Percentiles rank a stretch among this genome's conserved stretches.
Conservation (phyloP, 2,888 invertebrate species). For the Acholoe squamosa region DNA sequence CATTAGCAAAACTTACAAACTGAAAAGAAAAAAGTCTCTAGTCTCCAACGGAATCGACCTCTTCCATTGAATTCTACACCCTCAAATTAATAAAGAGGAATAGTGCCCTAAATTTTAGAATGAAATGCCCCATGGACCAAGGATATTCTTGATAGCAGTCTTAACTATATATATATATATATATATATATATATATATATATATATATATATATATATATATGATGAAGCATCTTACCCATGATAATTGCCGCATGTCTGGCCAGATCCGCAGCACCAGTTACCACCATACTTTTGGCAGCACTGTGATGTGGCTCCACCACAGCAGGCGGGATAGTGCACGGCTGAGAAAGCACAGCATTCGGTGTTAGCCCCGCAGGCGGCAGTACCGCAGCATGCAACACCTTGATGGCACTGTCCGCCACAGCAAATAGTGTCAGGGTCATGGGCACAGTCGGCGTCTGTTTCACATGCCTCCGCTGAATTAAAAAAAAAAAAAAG, state of each 20-base stretch:
- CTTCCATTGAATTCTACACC: too few species aligned
- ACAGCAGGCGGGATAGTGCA: slow-evolving; percentile 1
- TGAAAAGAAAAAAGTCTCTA: too few species aligned
- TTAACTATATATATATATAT: neutral
- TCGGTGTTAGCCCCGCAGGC: neutral
- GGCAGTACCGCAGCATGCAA: neutral
- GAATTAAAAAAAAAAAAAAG: too few species aligned
- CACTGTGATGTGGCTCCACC: neutral
- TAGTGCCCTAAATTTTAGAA: too few species aligned
- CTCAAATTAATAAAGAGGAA: neutral
- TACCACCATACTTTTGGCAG: neutral
- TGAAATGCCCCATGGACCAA: too few species aligned
- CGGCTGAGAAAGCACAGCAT: neutral
- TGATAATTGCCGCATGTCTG: neutral
- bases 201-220: neutral
- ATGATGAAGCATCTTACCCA: neutral
- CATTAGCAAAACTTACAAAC: too few species aligned
- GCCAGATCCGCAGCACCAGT: neutral
- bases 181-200: neutral
- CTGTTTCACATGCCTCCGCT: neutral
- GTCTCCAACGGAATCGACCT: too few species aligned
- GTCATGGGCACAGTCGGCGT: neutral
- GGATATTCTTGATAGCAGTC: too few species aligned
- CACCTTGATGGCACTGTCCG: neutral
- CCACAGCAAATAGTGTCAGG: neutral